Conservation (phyloP, 2,888 invertebrate genomes). For the Hyppa rectilinea region DNA sequence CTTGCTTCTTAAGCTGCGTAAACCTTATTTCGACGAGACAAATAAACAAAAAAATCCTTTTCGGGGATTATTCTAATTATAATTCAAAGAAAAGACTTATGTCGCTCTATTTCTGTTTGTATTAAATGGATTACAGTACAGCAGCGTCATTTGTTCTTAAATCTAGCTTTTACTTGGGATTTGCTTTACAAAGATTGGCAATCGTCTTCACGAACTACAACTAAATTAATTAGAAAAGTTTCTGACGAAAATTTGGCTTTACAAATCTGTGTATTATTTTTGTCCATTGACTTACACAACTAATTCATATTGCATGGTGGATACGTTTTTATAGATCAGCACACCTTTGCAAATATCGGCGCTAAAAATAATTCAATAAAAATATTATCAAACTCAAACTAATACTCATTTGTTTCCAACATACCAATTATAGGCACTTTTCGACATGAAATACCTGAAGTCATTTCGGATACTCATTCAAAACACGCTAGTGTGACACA, state of each 20-base stretch:
- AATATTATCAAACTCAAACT: no score
- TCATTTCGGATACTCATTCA: constrained; percentile 1
- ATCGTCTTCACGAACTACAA: not conserved
- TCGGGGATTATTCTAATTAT: constrained; percentile 3
- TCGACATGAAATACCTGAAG: not conserved
- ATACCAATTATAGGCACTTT: no score
- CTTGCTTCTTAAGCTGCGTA: constrained; percentile 13
- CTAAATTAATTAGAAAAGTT: not conserved
- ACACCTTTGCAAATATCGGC: not conserved
- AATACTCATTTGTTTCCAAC: no score
- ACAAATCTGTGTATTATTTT: not conserved
- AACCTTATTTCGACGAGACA: not conserved
- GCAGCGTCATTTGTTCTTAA: constrained; percentile 1
- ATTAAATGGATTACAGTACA: constrained; percentile 15
- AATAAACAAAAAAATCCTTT: constrained; percentile 7
- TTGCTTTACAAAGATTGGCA: not conserved
- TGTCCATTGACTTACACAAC: not conserved
- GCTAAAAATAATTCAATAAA: not conserved
- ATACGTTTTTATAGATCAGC: not conserved
- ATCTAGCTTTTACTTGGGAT: not conserved
- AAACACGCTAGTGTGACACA: constrained; percentile 8
- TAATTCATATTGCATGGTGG: not conserved
- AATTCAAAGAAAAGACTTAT: constrained; percentile 11
- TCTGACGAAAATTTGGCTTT: not conserved
- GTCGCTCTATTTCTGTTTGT: constrained; percentile 14